Base-by-base conservation (phyloP, 2,797 vertebrate species). In the Chromis chromis region DNA sequence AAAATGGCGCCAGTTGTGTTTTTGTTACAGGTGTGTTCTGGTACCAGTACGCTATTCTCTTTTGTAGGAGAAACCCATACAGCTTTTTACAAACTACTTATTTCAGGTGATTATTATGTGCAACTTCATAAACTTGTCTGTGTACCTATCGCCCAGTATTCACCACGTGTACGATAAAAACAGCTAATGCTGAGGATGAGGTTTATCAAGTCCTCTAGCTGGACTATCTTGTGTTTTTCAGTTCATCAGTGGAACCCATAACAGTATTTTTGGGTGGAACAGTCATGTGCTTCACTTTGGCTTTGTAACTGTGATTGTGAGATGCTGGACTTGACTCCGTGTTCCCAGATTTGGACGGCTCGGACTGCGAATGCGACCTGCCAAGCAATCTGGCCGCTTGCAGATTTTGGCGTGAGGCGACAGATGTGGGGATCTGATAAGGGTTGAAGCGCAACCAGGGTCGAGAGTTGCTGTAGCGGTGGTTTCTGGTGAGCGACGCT, bases 401-500 rank as follows among this genome's bases (percentile, higher is more conserved):
- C 36, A 95, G 82, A 79, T 91, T 89, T 88, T 94, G 90, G 90
- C 90, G 89, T 27, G 96, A 94, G 0, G 91, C 82, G 12, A 95
- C 76, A 0, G 96, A 93, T 54, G 94, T 71, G 0, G 96, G 95
- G 83, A 96, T 90, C 60, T 96, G 95, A 90, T 98, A 98, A 0
- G 97, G 97, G 92, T 85, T 98, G 92, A 96, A 97, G 21, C 95
- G 94, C 76, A 97, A 89, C 71, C 96, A 94, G 9, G 96, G 95
- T 16, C 92, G 94, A 65, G 95, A 88, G 79, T 91, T 93, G 87
- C 84, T 93, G 70, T 96, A 90, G 76, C 93, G 94, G 14, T 93
- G 94, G 85, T 93, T 96, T 33, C 95, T 95, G 84, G 93, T 87
- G 25, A 94, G 89, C 0, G 94, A 89, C 9, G 94, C 93, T 0